A percentile compares a stretch with the other conserved stretches of the same genome.
phyloP scores from a whole-genome alignment of 2,113 vertebrate species.

The Delphinapterus leucas region DNA sequence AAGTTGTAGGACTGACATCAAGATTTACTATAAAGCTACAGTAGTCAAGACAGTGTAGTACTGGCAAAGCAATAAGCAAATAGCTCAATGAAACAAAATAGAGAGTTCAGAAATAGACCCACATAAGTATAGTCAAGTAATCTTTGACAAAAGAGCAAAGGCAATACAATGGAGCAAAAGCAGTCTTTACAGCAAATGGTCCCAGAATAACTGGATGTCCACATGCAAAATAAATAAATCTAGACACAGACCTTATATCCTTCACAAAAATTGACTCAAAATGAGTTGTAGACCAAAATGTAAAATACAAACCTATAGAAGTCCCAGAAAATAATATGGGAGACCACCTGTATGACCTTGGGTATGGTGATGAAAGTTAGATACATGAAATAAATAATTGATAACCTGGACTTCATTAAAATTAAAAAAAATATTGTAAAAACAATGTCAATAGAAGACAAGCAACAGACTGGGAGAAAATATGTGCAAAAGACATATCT shows the following conservation, averaged over 20 bases:
- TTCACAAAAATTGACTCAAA: neutral
- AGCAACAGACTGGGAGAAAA: neutral
- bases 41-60: neutral
- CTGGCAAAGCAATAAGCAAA: neutral
- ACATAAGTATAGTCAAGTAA: neutral
- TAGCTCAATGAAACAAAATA: neutral
- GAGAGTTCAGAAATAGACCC: neutral
- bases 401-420: neutral
- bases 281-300: neutral
- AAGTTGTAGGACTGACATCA: neutral
- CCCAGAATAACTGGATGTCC: neutral
- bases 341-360: neutral
- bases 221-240: neutral
- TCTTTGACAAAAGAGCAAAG: neutral
- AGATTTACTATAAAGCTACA: neutral
- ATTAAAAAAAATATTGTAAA: neutral
- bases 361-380: neutral
- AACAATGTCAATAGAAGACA: neutral
- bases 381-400: neutral
- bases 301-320: neutral
- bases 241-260: neutral
- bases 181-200: neutral
- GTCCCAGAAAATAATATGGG: neutral
- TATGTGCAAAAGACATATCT: neutral
- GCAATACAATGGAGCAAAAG: neutral